phyloP scores from a whole-genome alignment of 1,140 invertebrate species.

The Ceratina japonica region DNA sequence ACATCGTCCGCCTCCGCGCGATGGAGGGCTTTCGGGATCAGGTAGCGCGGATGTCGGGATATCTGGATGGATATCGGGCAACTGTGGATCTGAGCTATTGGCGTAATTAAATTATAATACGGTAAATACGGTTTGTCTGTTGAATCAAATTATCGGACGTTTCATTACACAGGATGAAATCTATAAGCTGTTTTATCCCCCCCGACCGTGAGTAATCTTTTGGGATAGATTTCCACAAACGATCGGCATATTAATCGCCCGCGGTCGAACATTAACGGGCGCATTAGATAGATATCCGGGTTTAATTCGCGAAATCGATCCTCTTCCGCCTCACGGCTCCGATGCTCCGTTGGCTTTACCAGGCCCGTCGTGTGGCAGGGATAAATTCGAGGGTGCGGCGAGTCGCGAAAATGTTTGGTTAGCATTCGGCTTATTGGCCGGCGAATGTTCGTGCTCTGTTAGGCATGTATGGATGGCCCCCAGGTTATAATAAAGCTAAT shows the following conservation, averaged over 20 bases:
- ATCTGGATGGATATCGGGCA: neutral
- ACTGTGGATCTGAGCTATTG: neutral
- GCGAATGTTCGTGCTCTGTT: conserved; percentile 74
- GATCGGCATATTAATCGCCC: conserved; percentile 28
- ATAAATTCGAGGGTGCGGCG: conserved; percentile 64
- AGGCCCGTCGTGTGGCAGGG: conserved; percentile 33
- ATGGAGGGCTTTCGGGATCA: neutral
- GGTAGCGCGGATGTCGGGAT: neutral
- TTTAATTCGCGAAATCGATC: conserved; percentile 57
- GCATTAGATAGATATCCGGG: conserved; percentile 50
- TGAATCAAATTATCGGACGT: neutral
- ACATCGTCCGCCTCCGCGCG: neutral
- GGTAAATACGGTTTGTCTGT: neutral
- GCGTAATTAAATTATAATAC: neutral
- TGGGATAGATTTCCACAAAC: conserved; percentile 16
- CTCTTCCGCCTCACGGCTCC: conserved; percentile 10
- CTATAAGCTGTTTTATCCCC: conserved; percentile 4
- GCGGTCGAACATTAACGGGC: conserved; percentile 13
- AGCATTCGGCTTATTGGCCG: conserved; percentile 74
- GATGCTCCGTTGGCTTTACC: neutral
- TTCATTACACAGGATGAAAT: neutral
- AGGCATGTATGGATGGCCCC: conserved; percentile 77
- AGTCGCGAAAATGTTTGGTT: conserved; percentile 76
- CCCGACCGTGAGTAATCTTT: conserved; percentile 36
- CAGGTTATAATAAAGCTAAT: conserved; percentile 80